These are phyloP conservation scores for Atherinomorus stipes DNA, from an alignment of 2,113 vertebrate genomes.

Conservation along the genomic window DNA sequence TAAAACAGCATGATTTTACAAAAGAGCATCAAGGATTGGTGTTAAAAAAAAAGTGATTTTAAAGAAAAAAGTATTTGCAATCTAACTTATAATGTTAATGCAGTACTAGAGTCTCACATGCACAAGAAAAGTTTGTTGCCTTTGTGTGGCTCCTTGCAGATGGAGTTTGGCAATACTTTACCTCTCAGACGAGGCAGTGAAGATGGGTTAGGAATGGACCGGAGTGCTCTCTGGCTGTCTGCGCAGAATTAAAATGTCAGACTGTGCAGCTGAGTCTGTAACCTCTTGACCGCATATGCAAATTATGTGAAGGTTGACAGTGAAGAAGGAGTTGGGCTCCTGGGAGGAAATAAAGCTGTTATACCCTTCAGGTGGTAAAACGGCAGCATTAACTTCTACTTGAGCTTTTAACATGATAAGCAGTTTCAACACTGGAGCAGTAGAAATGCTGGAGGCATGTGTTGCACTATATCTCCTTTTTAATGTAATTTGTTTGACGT, in stretches of 20 bases:
- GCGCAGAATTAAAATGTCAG: slow-evolving; percentile 77
- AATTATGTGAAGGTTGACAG: slow-evolving; percentile 61
- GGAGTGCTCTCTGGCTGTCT: slow-evolving; percentile 50
- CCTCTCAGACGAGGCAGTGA: slow-evolving; percentile 38
- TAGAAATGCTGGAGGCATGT: slow-evolving; percentile 24
- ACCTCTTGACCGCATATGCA: slow-evolving; percentile 73
- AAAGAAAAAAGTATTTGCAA: too few species aligned
- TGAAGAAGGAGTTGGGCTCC: slow-evolving; percentile 49
- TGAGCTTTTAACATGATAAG: slow-evolving; percentile 50
- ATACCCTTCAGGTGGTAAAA: slow-evolving; percentile 49
- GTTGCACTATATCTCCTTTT: slow-evolving; percentile 45
- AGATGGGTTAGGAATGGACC: slow-evolving; percentile 41
- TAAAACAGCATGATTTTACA: background rate
- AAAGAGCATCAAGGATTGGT: background rate
- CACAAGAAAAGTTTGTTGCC: background rate
- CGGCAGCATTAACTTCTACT: slow-evolving; percentile 38
- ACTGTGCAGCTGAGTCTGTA: slow-evolving; percentile 55
- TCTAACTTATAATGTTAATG: background rate
- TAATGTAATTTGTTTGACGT: slow-evolving; percentile 38
- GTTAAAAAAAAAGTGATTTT: too few species aligned
- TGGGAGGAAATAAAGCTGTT: slow-evolving; percentile 59
- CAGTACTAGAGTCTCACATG: background rate
- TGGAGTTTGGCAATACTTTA: slow-evolving; percentile 12
- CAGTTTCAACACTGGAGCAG: slow-evolving; percentile 35
- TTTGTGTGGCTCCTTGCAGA: background rate